phyloP scores from a whole-genome alignment of 2,888 invertebrate genomes.

The Protophormia terraenovae region DNA sequence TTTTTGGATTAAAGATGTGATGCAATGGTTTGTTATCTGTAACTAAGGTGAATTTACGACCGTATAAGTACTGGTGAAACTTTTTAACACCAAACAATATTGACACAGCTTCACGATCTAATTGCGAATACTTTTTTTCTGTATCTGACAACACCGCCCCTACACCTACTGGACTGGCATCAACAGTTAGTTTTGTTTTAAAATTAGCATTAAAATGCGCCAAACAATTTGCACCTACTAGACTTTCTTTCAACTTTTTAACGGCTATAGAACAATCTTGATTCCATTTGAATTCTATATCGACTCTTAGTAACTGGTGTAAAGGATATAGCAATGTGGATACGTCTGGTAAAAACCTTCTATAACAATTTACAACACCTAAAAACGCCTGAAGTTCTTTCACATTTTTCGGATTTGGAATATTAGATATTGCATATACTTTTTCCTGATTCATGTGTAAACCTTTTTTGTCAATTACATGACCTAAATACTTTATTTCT shows the following conservation, averaged over 20 bases:
- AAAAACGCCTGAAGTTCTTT: conserved; percentile 70
- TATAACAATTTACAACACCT: conserved; percentile 64
- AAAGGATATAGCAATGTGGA: conserved; percentile 17
- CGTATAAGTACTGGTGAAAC: conserved; percentile 70
- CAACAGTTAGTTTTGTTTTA: conserved; percentile 69
- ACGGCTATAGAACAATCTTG: conserved; percentile 73
- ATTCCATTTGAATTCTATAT: conserved; percentile 69
- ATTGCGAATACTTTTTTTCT: conserved; percentile 74
- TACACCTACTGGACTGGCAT: conserved; percentile 71
- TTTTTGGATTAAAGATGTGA: conserved; percentile 49
- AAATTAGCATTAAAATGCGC: conserved; percentile 71
- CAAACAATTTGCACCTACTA: conserved; percentile 52
- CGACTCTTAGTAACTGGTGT: conserved; percentile 23
- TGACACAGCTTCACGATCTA: conserved; percentile 73
- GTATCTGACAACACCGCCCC: conserved; percentile 74
- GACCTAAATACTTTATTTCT: conserved; percentile 72
- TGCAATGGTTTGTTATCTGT: conserved; percentile 51
- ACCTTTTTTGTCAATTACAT: conserved; percentile 73
- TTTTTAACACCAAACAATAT: conserved; percentile 76
- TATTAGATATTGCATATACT: conserved; percentile 69
- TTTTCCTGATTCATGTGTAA: conserved; percentile 73
- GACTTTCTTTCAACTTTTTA: conserved; percentile 49
- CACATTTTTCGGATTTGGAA: conserved; percentile 64
- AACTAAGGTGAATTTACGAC: conserved; percentile 48
- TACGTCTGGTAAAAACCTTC: conserved; percentile 35